Evolutionary conservation across 2,113 vertebrate genomes (phyloP), one percentile per base, ranked within the genome.

Genomic region (Notarius quadriscutis): DNA sequence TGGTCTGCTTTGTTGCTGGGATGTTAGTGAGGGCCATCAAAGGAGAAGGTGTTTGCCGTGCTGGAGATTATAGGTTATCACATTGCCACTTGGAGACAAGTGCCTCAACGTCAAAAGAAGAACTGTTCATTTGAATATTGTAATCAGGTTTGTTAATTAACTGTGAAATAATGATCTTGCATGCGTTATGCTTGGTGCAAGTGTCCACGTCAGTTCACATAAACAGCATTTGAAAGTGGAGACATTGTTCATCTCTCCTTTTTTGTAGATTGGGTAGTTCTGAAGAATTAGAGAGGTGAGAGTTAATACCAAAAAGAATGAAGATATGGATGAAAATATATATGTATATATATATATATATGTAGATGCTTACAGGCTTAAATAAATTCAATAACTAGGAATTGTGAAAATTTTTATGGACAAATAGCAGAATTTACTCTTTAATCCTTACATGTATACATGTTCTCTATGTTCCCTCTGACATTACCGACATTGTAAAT

Each of bases 11-110:
- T 99, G 96, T 99, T 98, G 97, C 97, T 95, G 94, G 96, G 96
- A 97, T 96, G 97, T 97, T 97, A 96, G 97, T 94, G 96, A 96
- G 96, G 96, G 96, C 96, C 97, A 98, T 99, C 96, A 98, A 96
- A 98, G 93, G 96, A 96, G 96, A 96, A 95, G 97, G 97, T 99
- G 96, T 99, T 99, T 98, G 97, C 97, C 95, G 96, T 92, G 95
- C 96, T 92, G 95, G 92, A 94, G 95, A 96, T 96, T 96, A 96
- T 93, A 92, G 95, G 93, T 94, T 96, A 93, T 96, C 95, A 95
- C 95, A 93, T 95, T 96, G 93, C 94, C 96, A 96, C 96, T 97
- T 95, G 93, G 94, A 90, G 94, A 91, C 93, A 92, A 92, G 94
- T 92, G 93, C 85, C 90, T 89, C 85, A 58, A 83, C 89, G 88